phyloP scores from a whole-genome alignment of 2,888 invertebrate genomes.

The Agrotis ipsilon region DNA sequence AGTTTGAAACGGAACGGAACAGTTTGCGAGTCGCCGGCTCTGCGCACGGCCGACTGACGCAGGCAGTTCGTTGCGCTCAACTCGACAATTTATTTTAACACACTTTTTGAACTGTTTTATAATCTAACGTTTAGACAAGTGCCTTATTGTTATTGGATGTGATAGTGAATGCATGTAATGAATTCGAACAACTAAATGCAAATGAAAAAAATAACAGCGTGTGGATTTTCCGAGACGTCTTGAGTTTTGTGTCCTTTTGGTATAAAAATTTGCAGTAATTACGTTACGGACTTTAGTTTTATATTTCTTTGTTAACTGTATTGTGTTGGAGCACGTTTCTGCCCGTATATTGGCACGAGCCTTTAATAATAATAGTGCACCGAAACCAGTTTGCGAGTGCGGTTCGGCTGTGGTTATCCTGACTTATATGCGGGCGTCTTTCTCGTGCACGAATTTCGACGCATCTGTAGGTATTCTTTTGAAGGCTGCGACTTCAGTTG shows the following conservation, averaged over 20 bases:
- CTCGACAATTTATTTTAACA: constrained; percentile 81
- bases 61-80: constrained; percentile 86
- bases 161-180: constrained; percentile 87
- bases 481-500: constrained; percentile 65
- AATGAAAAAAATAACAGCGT: constrained; percentile 81
- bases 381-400: constrained; percentile 89
- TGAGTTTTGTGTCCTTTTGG: constrained; percentile 89
- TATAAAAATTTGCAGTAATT: constrained; percentile 82
- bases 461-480: constrained; percentile 71
- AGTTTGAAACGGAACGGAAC: constrained; percentile 86
- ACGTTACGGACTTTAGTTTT: constrained; percentile 76
- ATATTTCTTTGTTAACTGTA: constrained; percentile 83
- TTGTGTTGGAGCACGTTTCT: constrained; percentile 83
- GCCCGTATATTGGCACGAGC: constrained; percentile 89
- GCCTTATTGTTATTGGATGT: constrained; percentile 89
- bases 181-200: constrained; percentile 75
- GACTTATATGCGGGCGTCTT: constrained; percentile 87
- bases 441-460: constrained; percentile 81
- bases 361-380: constrained; percentile 91
- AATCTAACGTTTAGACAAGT: constrained; percentile 81
- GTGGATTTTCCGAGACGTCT: constrained; percentile 80
- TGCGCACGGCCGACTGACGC: constrained; percentile 86
- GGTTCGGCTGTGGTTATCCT: constrained; percentile 88
- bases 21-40: constrained; percentile 91
- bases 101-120: constrained; percentile 80